phyloP scores from a whole-genome alignment of 2,113 vertebrate species.

The Spermophilus dauricus region DNA sequence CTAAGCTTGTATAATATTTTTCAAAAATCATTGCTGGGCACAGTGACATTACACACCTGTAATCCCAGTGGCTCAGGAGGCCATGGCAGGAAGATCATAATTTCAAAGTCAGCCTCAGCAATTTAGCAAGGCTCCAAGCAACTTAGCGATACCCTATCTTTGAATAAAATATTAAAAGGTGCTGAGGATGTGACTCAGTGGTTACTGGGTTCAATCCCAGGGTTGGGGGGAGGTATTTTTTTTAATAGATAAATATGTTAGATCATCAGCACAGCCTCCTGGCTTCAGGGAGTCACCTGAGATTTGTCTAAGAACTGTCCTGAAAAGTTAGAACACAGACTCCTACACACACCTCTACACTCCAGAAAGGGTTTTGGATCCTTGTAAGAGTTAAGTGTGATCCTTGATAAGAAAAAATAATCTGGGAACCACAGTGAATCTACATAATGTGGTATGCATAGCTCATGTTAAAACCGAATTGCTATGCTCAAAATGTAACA shows the following conservation, averaged over 20 bases:
- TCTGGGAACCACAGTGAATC: not conserved
- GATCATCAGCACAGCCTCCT: not conserved
- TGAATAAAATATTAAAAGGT: too few relatives aligned
- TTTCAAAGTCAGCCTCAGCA: too few relatives aligned
- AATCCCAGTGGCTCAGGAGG: too few relatives aligned
- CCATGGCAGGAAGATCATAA: too few relatives aligned
- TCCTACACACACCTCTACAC: not conserved
- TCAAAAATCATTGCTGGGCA: not conserved
- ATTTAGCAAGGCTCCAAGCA: too few relatives aligned
- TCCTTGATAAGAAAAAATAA: not conserved
- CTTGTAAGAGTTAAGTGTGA: not conserved
- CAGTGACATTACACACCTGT: too few relatives aligned
- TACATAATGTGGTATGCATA: not conserved
- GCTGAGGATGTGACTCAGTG: too few relatives aligned
- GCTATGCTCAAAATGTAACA: not conserved
- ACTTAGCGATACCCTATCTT: too few relatives aligned
- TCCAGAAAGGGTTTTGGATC: not conserved
- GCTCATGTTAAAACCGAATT: not conserved
- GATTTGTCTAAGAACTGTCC: not conserved
- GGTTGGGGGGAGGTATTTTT: too few relatives aligned
- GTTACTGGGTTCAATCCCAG: too few relatives aligned
- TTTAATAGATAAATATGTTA: not conserved
- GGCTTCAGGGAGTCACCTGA: not conserved
- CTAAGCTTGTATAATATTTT: not conserved
- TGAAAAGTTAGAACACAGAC: not conserved